Base-by-base conservation (phyloP, 2,113 vertebrate species). In the Dissostichus mawsoni region DNA sequence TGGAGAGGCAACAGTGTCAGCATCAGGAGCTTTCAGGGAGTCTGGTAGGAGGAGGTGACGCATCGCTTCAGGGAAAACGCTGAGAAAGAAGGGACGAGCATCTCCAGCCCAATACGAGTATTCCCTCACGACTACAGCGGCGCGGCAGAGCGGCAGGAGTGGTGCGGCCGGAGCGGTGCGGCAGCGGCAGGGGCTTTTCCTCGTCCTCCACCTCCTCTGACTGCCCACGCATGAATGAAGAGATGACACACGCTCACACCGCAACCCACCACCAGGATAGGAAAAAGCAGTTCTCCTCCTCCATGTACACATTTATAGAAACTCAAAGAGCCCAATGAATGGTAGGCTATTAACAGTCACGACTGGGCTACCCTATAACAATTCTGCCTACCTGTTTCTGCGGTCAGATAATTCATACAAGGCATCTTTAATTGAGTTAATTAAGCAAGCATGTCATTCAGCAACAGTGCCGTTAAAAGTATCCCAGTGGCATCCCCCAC, bases 61-160 rank as follows among this genome's bases (percentile, higher is more conserved):
- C 91, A 93, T 90, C 85, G 71, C 81, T 82, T 87, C 73, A 25
- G 76, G 85, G 74, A 82, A 87, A 67, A 44, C 48, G 85, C 44
- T 53, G 84, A 84, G 82, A 53, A 83, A 73, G 84, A 41, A 41
- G 36, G 36, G 90, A 88, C 82, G 82, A 85, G 89, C 90, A 76
- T 56, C 75, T 79, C 87, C 88, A 80, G 72, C 55, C 78, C 45
- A 62, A 69, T 16, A 63, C 72, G 83, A 93, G 94, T 92, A 94
- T 95, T 94, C 93, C 93, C 92, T 94, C 92, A 92, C 90, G 84
- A 89, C 85, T 86, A 78, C 76, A 58, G 71, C 79, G 47, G 67
- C 65, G 84, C 80, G 83, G 72, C 64, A 48, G 58, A 33, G 52
- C 33, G 47, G 75, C 52, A 44, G 58, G 8, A 70, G 88, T 82